Evolutionary conservation across 2,797 vertebrate genomes (phyloP).

Genomic region (Thripadectes ignobilis): DNA sequence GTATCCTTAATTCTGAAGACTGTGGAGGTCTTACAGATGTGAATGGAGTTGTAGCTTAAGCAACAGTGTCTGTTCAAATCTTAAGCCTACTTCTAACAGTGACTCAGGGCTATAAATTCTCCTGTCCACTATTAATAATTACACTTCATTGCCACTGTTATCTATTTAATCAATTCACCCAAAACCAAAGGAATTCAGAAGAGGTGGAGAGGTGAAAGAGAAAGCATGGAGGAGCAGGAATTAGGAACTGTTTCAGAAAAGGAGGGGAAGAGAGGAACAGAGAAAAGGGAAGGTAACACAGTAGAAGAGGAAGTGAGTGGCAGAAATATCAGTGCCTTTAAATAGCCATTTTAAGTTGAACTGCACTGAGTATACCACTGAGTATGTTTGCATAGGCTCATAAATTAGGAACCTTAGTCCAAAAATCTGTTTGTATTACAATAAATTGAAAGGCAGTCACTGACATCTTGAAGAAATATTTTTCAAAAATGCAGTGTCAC

Average conservation of each 20-base stretch:
- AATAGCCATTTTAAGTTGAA: background rate
- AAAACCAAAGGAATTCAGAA: background rate
- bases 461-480: background rate
- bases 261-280: background rate
- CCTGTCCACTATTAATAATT: background rate
- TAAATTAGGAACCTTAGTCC: background rate
- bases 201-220: background rate
- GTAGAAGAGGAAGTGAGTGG: background rate
- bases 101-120: background rate
- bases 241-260: background rate
- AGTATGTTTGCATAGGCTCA: background rate
- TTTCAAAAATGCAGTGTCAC: background rate
- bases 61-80: background rate
- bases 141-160: background rate
- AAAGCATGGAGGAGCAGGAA: background rate
- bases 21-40: background rate
- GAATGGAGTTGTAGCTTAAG: background rate
- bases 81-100: background rate
- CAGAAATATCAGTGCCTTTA: background rate
- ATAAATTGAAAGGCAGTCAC: background rate
- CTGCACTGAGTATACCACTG: background rate
- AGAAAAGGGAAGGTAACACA: background rate
- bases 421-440: background rate
- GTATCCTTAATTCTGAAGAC: background rate
- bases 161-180: background rate